Percentiles rank a stretch among this genome's conserved stretches.
Conservation (phyloP, 2,888 invertebrate genomes). For the Drosophila paramelanica region DNA sequence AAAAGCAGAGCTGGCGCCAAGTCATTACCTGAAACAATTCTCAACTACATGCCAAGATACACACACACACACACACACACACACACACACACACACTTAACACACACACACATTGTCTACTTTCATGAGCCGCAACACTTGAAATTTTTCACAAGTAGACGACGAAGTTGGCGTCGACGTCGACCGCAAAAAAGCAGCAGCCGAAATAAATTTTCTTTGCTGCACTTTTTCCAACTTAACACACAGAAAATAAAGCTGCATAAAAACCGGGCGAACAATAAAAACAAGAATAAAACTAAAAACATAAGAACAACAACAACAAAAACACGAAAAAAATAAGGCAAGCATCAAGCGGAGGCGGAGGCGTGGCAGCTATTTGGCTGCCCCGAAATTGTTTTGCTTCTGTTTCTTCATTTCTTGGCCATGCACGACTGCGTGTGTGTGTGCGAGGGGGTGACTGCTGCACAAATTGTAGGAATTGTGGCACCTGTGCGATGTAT, state of each 20-base stretch:
- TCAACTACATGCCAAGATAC: conserved; percentile 61
- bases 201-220: conserved; percentile 54
- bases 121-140: conserved; percentile 63
- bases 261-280: conserved; percentile 43
- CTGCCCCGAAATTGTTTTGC: conserved; percentile 34
- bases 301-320: conserved; percentile 21
- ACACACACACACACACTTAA: conserved; percentile 33
- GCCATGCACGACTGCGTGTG: conserved; percentile 43
- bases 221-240: conserved; percentile 67
- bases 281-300: conserved; percentile 48
- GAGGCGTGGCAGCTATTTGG: conserved; percentile 47
- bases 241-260: conserved; percentile 36
- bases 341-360: conserved; percentile 2
- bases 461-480: conserved; percentile 45
- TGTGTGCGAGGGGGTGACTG: conserved; percentile 3
- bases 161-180: conserved; percentile 17
- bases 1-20: conserved; percentile 67
- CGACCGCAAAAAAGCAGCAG: conserved; percentile 26
- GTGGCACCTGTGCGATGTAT: conserved; percentile 67
- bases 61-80: conserved; percentile 20
- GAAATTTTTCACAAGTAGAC: conserved; percentile 59
- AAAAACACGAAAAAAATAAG: conserved; percentile 3
- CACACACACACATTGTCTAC: conserved; percentile 49
- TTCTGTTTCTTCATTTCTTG: conserved; percentile 27
- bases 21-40: conserved; percentile 69